Evolutionary conservation across 2,797 vertebrate species (phyloP), one percentile per base, ranked within the genome.

Genomic region (Botia kubotai): DNA sequence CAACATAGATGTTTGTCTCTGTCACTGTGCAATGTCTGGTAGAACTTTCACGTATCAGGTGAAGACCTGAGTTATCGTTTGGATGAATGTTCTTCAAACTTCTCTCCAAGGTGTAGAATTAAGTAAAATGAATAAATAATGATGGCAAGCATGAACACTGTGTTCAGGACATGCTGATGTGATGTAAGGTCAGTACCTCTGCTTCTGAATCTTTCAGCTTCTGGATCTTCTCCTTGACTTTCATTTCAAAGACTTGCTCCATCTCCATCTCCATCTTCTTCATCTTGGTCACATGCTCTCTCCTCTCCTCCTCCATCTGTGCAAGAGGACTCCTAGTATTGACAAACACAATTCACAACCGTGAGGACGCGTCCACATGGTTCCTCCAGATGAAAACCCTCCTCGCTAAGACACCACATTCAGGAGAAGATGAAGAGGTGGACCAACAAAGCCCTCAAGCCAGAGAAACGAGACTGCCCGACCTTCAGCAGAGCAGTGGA

Each of bases 211-310:
- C 97, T 92, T 96, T 98, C 89, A 99, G 95, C 87, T 99, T 99
- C 90, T 98, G 98, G 90, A 99, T 94, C 88, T 99, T 99, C 86
- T 99, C 98, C 92, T 98, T 98, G 89, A 99, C 98, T 91, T 99
- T 99, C 97, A 99, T 98, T 89, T 99, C 98, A 87, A 99, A 99
- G 87, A 99, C 98, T 88, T 98, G 97, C 77, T 99, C 97, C 98
- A 99, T 99, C 87, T 99, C 98, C 96, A 98, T 97, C 88, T 99
- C 98, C 98, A 99, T 99, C 89, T 99, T 98, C 89, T 98, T 98
- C 97, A 99, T 99, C 89, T 99, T 99, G 53, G 96, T 86, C 89
- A 98, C 98, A 4, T 99, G 97, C 84, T 99, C 98, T 84, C 97
- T 93, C 87, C 98, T 91, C 88, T 99, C 98, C 88, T 98, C 97